A percentile compares a stretch with the other conserved stretches of the same genome.
Evolutionary conservation across 2,797 vertebrate genomes (phyloP).

Genomic region (Molossus molossus): DNA sequence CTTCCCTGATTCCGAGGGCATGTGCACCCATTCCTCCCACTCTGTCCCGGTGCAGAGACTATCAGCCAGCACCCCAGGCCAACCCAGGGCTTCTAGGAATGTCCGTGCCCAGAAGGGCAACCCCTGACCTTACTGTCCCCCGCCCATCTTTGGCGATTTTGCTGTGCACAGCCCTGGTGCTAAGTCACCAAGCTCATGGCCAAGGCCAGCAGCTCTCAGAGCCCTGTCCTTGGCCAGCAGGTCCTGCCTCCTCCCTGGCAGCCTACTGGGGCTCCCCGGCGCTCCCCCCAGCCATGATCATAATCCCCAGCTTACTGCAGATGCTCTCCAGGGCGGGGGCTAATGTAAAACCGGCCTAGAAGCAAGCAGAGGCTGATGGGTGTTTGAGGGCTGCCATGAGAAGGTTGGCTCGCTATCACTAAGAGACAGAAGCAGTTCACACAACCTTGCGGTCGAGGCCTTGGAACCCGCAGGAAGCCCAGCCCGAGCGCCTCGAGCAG

Average conservation of each 20-base stretch:
- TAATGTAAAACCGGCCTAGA: not conserved
- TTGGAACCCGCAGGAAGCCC: not conserved
- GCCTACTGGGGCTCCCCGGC: not conserved
- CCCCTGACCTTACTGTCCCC: not conserved
- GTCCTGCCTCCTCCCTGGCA: not conserved
- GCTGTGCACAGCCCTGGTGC: not conserved
- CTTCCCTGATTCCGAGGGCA: not conserved
- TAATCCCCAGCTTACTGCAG: not conserved
- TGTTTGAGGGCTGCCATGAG: not conserved
- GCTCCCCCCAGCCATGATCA: not conserved
- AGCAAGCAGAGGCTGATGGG: not conserved
- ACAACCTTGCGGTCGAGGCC: not conserved
- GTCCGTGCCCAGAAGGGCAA: not conserved
- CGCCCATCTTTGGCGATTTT: not conserved
- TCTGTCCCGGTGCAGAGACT: rapidly evolving
- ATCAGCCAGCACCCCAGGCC: not conserved
- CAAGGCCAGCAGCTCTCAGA: not conserved
- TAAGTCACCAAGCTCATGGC: not conserved
- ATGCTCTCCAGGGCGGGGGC: not conserved
- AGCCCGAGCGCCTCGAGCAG: rapidly evolving
- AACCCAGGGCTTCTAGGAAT: not conserved
- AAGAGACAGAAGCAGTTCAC: not conserved
- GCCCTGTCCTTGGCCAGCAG: not conserved
- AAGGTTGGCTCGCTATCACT: not conserved
- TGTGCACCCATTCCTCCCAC: too few relatives aligned